phyloP scores from a whole-genome alignment of 2,888 invertebrate genomes.

The Thera obeliscata region DNA sequence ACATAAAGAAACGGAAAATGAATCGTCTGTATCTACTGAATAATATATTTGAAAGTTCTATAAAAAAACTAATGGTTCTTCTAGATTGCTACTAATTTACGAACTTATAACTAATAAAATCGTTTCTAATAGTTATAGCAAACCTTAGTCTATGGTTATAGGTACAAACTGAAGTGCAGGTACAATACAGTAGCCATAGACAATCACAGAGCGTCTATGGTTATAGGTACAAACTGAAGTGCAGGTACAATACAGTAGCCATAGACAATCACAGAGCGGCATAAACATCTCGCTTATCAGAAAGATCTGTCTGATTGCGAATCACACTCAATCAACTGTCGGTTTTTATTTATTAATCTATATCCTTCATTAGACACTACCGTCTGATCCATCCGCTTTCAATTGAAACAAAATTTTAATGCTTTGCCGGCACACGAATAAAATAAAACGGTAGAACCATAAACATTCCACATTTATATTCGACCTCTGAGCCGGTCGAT shows the following conservation, averaged over 20 bases:
- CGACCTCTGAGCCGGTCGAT: slow-evolving; percentile 78
- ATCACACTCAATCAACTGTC: slow-evolving; percentile 74
- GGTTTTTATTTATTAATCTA: slow-evolving; percentile 64
- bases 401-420: slow-evolving; percentile 84
- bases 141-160: too few species aligned
- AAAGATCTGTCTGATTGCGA: slow-evolving; percentile 54
- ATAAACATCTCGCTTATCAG: neutral
- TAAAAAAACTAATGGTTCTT: too few species aligned
- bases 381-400: slow-evolving; percentile 79
- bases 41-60: too few species aligned
- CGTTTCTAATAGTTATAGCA: neutral
- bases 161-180: neutral
- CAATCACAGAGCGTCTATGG: slow-evolving; percentile 9
- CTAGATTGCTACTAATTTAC: too few species aligned
- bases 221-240: neutral
- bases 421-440: slow-evolving; percentile 77
- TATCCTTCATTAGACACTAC: slow-evolving; percentile 76
- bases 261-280: slow-evolving; percentile 1
- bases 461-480: slow-evolving; percentile 84
- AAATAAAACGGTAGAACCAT: slow-evolving; percentile 85
- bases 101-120: too few species aligned
- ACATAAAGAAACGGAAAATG: too few species aligned
- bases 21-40: too few species aligned
- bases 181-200: slow-evolving; percentile 14
- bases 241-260: slow-evolving; percentile 16